A percentile compares a stretch with the other conserved stretches of the same genome.
Evolutionary conservation across 1,140 invertebrate species (phyloP).

Genomic region (Zaprionus kolodkinae): DNA sequence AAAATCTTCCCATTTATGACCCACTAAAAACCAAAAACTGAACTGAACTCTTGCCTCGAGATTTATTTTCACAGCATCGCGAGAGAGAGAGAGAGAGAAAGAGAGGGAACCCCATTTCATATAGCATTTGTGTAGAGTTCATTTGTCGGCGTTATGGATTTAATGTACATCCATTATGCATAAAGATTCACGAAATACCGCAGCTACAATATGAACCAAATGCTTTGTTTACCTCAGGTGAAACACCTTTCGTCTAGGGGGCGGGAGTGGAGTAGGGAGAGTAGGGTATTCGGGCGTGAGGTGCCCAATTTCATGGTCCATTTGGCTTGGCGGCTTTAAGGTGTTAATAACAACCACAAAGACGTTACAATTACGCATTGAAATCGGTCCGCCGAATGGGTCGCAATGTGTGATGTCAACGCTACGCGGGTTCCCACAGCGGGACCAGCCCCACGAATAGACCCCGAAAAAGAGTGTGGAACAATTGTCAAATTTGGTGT

Average conservation of each 20-base stretch:
- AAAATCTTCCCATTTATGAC: conserved; percentile 80
- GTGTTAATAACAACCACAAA: conserved; percentile 81
- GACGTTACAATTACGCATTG: conserved; percentile 82
- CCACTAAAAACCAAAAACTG: conserved; percentile 71
- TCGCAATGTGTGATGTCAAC: conserved; percentile 75
- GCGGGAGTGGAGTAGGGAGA: neutral
- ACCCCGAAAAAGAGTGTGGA: conserved; percentile 41
- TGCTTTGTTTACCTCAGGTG: conserved; percentile 72
- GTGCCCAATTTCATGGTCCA: conserved; percentile 69
- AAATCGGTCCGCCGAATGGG: conserved; percentile 71
- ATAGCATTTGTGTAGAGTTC: conserved; percentile 48
- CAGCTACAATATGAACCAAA: conserved; percentile 53
- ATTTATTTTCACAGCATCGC: conserved; percentile 7
- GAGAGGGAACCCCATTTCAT: neutral
- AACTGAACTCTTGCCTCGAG: conserved; percentile 35
- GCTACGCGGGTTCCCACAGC: conserved; percentile 65
- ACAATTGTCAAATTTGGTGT: conserved; percentile 77
- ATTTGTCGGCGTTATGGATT: conserved; percentile 72
- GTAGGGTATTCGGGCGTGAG: neutral
- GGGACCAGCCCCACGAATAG: conserved; percentile 3
- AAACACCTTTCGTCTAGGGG: conserved; percentile 58
- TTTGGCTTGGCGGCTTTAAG: conserved; percentile 61
- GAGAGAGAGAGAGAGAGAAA: neutral
- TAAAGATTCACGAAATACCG: conserved; percentile 79
- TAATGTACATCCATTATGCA: conserved; percentile 80